Base-by-base conservation (phyloP, 1,140 invertebrate species). In the Drosophila watanabei region DNA sequence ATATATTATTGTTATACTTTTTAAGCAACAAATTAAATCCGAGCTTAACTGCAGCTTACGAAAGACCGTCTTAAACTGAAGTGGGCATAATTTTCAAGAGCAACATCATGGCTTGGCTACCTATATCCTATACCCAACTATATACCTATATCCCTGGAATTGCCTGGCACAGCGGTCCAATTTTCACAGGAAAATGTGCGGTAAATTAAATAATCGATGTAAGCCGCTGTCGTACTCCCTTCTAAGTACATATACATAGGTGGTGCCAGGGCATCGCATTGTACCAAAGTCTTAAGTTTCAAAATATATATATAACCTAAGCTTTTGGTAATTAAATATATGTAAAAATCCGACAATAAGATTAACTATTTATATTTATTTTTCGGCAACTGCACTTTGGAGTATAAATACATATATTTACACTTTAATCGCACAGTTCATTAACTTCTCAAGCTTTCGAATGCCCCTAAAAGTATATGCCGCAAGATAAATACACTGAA, bases 61-160 rank as follows among this genome's bases (percentile, higher is more conserved):
- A 57, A 39, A 37, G 35, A 39, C 54, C 14, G 54, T 28, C 54
- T 57, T 39, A 7, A 39, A 57, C 54, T 57, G 54, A 57, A 39
- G 35, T 28, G 35, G 20, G 20, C 20, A 39, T 39, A 11, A 28
- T 24, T 37, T 37, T 13, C 14, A 57, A 28, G 35, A n/a, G 8
- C 54, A 39, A 39, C 20, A 39, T 57, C 14, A 39, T 39, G 16
- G 20, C 54, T 57, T 35, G 14, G 14, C 10, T 39, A 39, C 35
- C 33, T 39, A 56, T 56, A 57, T 56, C 54, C 54, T 57, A 57
- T 39, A 57, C 20, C 54, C 4, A 56, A 37, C 20, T 24, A 28
- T 57, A 57, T 56, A 56, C 33, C 20, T 11, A 37, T 28, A 11
- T 57, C 33, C 52, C 18, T 24, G 52, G 52, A 35, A 56, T 10